Evolutionary conservation across 2,888 invertebrate species (phyloP).

Genomic region (Troglohyphantes excavatus): DNA sequence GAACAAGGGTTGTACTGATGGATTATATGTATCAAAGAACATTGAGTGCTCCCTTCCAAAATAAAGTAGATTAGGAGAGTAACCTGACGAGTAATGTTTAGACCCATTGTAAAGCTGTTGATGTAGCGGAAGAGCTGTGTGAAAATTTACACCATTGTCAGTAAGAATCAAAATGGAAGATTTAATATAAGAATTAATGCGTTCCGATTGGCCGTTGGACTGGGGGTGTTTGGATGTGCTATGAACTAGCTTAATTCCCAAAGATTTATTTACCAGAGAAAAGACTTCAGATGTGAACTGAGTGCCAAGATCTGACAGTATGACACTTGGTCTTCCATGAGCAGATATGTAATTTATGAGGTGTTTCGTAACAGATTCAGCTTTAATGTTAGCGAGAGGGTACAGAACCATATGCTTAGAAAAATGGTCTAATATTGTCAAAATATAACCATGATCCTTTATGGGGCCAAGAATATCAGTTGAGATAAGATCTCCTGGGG

Average conservation of each 20-base stretch:
- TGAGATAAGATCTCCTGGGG: too few species aligned
- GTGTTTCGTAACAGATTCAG: background rate
- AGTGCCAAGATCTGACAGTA: too few species aligned
- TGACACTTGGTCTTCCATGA: too few species aligned
- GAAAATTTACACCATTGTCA: too few species aligned
- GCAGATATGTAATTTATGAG: background rate
- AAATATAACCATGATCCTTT: background rate
- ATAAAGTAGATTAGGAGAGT: background rate
- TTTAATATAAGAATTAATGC: background rate
- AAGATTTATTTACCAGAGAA: too few species aligned
- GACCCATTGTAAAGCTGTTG: background rate
- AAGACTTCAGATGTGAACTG: too few species aligned
- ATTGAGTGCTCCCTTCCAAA: background rate
- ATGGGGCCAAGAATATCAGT: background rate
- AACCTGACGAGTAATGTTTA: background rate
- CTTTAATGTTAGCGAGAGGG: background rate
- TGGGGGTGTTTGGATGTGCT: background rate
- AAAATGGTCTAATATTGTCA: background rate
- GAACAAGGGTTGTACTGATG: background rate
- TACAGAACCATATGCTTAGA: background rate
- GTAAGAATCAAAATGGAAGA: background rate
- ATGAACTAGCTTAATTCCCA: background rate
- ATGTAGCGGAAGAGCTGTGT: background rate
- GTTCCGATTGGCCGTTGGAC: background rate
- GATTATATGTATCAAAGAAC: constrained; percentile 15